Evolutionary conservation across 1,140 invertebrate species (phyloP), one percentile per base, ranked within the genome.

Genomic region (Trypoxylus dichotomus): DNA sequence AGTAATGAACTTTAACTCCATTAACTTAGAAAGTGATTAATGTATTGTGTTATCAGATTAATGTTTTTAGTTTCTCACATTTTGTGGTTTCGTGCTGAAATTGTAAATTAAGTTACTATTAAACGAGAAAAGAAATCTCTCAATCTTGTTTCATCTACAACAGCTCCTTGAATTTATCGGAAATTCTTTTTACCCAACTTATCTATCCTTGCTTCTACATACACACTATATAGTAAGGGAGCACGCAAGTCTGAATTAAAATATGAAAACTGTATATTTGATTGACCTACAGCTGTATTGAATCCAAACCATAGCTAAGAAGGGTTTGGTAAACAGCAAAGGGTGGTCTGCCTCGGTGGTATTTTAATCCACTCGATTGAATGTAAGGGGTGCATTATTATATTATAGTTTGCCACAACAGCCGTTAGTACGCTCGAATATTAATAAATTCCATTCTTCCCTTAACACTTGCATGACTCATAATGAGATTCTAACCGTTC

Each of bases 331-430:
- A 77, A 77, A 77, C 76, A 77, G 19, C 21, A 58, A 47, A 29
- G 68, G 76, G 76, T 71, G 76, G 68, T 77, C 76, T 54, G 47
- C 41, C 71, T 41, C 42, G 41, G 76, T 77, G 76, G 76, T 77
- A 77, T 77, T 77, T 77, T 77, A 77, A 77, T 77, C 76, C 76
- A 77, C 76, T 77, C 76, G 68, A 77, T 77, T 77, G 76, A 77
- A 77, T 77, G 42, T 73, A 73, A 77, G 76, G 76, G 76, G 76
- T 77, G 76, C 63, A 77, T 77, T 77, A 77, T 77, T 77, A 77
- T 77, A 77, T 74, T 68, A 58, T 73, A 77, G 71, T 71, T 42
- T 73, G 42, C 76, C 76, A 68, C 76, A 77, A 73, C 68, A 77
- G 63, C 32, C 43, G 43, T 73, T 25, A 76, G 25, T 24, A 29